phyloP scores from a whole-genome alignment of 2,888 invertebrate genomes.

The Nemotelus nigrinus region DNA sequence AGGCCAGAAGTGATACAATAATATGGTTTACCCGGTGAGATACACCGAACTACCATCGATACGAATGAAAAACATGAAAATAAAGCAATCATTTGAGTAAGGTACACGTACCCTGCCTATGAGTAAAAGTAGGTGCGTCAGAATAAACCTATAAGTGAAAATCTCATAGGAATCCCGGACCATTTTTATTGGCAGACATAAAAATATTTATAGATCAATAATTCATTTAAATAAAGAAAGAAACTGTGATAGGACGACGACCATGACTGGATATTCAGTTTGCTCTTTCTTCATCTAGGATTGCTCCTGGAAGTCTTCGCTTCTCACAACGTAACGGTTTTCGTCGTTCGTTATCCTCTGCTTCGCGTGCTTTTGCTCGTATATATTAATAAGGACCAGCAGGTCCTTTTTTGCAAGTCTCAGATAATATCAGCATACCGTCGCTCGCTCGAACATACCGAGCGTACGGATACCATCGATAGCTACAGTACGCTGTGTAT shows the following conservation, averaged over 20 bases:
- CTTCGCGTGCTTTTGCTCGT: neutral
- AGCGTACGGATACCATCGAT: neutral
- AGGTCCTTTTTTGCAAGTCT: neutral
- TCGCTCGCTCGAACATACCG: neutral
- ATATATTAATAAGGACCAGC: neutral
- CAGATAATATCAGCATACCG: slow-evolving; percentile 1
- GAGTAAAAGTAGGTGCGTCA: neutral
- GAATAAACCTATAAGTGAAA: neutral
- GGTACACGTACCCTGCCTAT: too few relatives aligned
- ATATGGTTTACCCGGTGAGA: too few relatives aligned
- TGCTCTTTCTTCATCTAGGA: too few relatives aligned
- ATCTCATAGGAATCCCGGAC: slow-evolving; percentile 27
- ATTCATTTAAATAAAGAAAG: slow-evolving; percentile 48
- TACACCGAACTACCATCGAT: too few relatives aligned
- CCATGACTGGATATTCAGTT: neutral
- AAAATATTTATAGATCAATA: slow-evolving; percentile 48
- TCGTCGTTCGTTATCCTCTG: neutral
- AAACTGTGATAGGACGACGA: slow-evolving; percentile 20
- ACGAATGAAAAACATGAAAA: too few relatives aligned
- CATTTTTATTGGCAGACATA: slow-evolving; percentile 44
- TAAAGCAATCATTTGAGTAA: too few relatives aligned
- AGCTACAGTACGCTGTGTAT: neutral
- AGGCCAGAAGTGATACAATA: too few relatives aligned
- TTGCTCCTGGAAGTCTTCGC: neutral
- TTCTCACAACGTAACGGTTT: neutral